Base-by-base conservation (phyloP, 1,140 invertebrate genomes). In the Nasonia vitripennis region DNA sequence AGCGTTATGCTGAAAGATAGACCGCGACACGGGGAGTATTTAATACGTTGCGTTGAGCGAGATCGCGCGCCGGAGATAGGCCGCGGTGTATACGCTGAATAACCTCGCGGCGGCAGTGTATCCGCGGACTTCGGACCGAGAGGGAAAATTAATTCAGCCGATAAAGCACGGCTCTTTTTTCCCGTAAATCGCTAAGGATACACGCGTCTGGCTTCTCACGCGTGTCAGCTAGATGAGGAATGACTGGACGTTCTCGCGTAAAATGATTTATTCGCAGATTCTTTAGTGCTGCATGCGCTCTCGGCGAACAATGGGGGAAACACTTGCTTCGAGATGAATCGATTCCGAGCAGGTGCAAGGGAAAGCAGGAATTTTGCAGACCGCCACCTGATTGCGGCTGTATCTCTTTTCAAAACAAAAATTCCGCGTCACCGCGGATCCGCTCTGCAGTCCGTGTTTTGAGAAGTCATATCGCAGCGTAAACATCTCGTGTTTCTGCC, bases 321-420 rank as follows among this genome's bases (percentile, higher is more conserved):
- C 31, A 31, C 62, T 70, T 70, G 37, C 20, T 45, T 68, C n/a
- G 20, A 70, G 55, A 81, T 70, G 27, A n/a, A 62, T 62, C 55
- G n/a, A 62, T 62, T 62, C 55, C 14, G 55, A 62, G 20, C 17
- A 37, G 34, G 27, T 27, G 27, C 1, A 27, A 27, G 27, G 27
- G 27, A 27, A 2, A 27, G 27, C 27, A 2, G 27, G 14, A 17
- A 62, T 62, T 62, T n/a, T 62, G 5, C 55, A n/a, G 55, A n/a
- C 55, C 17, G 20, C 55, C 6, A 14, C 17, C 20, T 11, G n/a
- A 37, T 23, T 12, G n/a, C 68, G 23, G 68, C 23, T 27, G n/a
- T 86, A 81, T 86, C 71, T 78, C 14, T 77, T 84, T 81, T 68
- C 84, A 81, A 86, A 86, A 81, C 78, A 85, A 68, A 85, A 85